Base-by-base conservation (phyloP, 2,888 invertebrate genomes). In the Nemotelus nigrinus region DNA sequence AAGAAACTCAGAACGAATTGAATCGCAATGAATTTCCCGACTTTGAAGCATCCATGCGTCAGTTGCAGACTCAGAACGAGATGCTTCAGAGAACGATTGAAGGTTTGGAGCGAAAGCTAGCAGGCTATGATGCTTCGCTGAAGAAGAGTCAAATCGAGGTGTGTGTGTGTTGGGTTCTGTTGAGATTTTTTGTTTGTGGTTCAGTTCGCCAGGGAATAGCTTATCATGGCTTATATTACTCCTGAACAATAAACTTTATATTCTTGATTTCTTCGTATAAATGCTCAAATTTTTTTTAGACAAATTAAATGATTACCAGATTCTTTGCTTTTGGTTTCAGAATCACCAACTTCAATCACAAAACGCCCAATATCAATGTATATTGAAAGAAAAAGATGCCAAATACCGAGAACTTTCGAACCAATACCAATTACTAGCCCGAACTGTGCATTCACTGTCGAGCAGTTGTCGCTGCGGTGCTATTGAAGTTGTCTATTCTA, bases 1-100 rank as follows among this genome's bases (percentile, higher is more conserved):
- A 82, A 55, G 82, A 83, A 78, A 84, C 84, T 25, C 84, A 85
- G 53, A 80, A 80, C 10, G 83, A 83, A 57, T 78, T 78, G n/a
- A 60, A 68, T 55, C 50, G 55, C 6, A 82, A 82, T 60, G 78
- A 78, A 2, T 53, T 67, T 58, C 65, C 81, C 39, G 65, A 75
- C 8, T 81, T 82, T 8, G 82, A 83, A 55, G 81, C 75, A 41
- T 82, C 83, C 6, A 81, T 84, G 44, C 81, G 79, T 53, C 82
- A 81, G n/a, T 80, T 84, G 76, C 82, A 83, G 48, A 71, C 81
- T 53, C 83, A 84, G 77, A 85, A 84, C 76, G 84, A 84, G 58
- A 79, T 82, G 39, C 79, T 85, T 47, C 82, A 84, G 68, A 80
- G 80, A 78, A 83, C 83, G 0, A 80, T 84, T 55, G 81, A 82